phyloP scores from a whole-genome alignment of 2,888 invertebrate species.

The Celastrina argiolus region DNA sequence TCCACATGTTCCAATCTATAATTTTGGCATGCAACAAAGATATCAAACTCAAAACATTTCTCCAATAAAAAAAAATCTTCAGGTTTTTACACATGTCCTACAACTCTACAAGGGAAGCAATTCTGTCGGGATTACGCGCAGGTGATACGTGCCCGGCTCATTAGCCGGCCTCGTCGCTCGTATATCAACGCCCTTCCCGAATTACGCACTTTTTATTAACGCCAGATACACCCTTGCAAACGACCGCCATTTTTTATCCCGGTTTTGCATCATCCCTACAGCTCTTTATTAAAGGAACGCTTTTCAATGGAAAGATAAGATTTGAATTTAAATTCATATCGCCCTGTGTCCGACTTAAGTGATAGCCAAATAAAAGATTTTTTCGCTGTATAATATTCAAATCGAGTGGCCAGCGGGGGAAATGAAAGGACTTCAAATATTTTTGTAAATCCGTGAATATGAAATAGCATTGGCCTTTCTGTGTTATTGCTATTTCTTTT shows the following conservation, averaged over 20 bases:
- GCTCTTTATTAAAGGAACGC: background rate
- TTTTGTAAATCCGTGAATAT: background rate
- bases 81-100: background rate
- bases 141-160: constrained; percentile 44
- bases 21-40: too few species aligned
- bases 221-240: constrained; percentile 64
- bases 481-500: background rate
- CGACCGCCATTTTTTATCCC: constrained; percentile 61
- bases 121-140: constrained; percentile 16
- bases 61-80: background rate
- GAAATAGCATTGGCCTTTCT: background rate
- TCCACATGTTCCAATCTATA: too few species aligned
- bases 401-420: constrained; percentile 1
- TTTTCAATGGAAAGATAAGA: constrained; percentile 12
- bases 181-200: constrained; percentile 65
- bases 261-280: constrained; percentile 30
- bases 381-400: constrained; percentile 6
- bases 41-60: background rate
- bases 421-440: background rate
- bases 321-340: background rate
- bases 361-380: constrained; percentile 3
- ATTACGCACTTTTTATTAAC: constrained; percentile 67
- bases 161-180: constrained; percentile 58
- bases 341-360: background rate
- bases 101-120: constrained; percentile 33